These are phyloP conservation scores for Omphaloscelis lunosa DNA, from an alignment of 2,888 invertebrate genomes.

Conservation along the genomic window DNA sequence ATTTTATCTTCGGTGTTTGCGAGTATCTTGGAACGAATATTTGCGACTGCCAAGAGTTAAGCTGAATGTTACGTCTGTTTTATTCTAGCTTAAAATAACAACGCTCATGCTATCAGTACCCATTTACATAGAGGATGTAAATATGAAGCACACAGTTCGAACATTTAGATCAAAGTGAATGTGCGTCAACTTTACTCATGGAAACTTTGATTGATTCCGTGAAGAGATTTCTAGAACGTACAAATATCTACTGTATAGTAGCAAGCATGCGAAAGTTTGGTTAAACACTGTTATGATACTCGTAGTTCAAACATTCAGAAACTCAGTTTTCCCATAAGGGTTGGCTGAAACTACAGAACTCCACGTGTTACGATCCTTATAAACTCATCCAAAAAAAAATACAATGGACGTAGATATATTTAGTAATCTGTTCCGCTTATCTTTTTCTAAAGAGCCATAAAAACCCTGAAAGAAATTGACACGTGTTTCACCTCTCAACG, in stretches of 20 bases:
- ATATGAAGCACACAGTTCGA: neutral
- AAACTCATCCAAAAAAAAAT: too few relatives aligned
- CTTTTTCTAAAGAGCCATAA: too few relatives aligned
- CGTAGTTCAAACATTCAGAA: neutral
- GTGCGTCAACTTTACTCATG: neutral
- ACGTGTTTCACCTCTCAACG: too few relatives aligned
- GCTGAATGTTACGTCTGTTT: neutral
- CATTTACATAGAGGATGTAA: neutral
- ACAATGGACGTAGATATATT: too few relatives aligned
- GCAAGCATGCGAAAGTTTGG: neutral
- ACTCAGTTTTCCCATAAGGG: neutral
- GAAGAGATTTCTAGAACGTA: neutral
- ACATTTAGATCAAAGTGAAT: neutral
- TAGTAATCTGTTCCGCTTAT: too few relatives aligned
- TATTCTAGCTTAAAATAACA: conserved; percentile 8
- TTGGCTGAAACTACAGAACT: too few relatives aligned
- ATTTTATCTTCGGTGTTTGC: neutral
- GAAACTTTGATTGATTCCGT: neutral
- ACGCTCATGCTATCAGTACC: neutral
- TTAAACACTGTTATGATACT: neutral
- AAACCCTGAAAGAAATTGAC: too few relatives aligned
- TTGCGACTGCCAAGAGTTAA: neutral
- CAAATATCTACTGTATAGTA: neutral
- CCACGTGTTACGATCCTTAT: too few relatives aligned
- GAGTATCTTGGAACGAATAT: neutral